Percentiles rank a stretch among this genome's conserved stretches.
These are phyloP conservation scores for Melanostigma gelatinosum DNA, from an alignment of 2,113 vertebrate species.

Conservation along the genomic window DNA sequence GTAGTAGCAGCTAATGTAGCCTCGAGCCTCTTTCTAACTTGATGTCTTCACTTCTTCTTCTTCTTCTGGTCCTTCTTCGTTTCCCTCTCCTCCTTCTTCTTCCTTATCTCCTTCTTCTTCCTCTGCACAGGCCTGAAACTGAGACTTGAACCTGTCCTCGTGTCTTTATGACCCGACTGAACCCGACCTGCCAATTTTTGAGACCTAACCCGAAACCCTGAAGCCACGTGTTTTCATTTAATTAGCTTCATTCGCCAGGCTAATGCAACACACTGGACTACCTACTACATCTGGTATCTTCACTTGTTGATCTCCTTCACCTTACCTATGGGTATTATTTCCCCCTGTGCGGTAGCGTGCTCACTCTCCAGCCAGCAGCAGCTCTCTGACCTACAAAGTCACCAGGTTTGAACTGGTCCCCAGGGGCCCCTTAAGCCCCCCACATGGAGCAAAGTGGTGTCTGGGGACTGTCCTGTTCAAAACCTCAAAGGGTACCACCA, in stretches of 20 bases:
- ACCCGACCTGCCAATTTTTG: not conserved
- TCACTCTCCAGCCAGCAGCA: constrained; percentile 29
- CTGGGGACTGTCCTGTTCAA: constrained; percentile 63
- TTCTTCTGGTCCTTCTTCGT: not conserved
- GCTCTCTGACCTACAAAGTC: constrained; percentile 62
- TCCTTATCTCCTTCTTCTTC: not conserved
- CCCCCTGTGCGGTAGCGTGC: not conserved
- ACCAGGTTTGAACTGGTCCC: constrained; percentile 58
- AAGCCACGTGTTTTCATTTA: not conserved
- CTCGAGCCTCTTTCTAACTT: not conserved
- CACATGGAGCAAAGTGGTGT: constrained; percentile 69
- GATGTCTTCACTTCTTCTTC: not conserved
- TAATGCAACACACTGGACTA: not conserved
- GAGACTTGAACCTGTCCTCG: not conserved
- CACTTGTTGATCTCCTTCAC: not conserved
- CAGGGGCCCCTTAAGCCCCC: constrained; percentile 73
- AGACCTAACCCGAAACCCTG: not conserved
- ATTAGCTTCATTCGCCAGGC: not conserved
- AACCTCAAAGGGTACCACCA: constrained; percentile 60
- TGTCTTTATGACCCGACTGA: not conserved
- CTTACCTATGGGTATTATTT: not conserved
- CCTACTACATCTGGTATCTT: no score
- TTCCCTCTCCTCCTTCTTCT: not conserved
- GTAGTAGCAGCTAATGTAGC: not conserved
- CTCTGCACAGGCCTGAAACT: not conserved